Evolutionary conservation across 2,113 vertebrate species (phyloP), one percentile per base, ranked within the genome.

Genomic region (Xiphias gladius): DNA sequence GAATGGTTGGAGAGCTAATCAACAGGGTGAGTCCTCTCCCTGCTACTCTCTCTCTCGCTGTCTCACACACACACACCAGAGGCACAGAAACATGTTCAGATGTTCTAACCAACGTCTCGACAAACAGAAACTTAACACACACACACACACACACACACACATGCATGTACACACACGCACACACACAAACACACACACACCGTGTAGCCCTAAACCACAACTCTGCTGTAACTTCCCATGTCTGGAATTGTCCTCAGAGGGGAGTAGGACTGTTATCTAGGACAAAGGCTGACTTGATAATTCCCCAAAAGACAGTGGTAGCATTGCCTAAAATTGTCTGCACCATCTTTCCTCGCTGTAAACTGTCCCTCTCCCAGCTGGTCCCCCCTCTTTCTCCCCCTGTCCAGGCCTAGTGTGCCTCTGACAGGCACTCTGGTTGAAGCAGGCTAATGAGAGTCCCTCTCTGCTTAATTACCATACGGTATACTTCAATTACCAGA

Each of bases 1-100:
- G 98, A 69, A 98, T 99, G 97, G 98, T 99, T 50, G 98, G 97
- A 65, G 98, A 99, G 89, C 96, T 99, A 77, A 98, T 99, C 93
- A 98, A 98, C 91, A 94, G 97, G 95, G 98, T 99, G 95, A 88
- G 92, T 82, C 46, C 58, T 35, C 22, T 28, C 63, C 24, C 62
- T 48, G n/a, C 66, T 26, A 43, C 7, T 17, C 14, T 30, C 8
- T 65, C 39, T 65, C 62, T 63, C 30, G 46, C 64, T 20, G 48
- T 28, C 26, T 64, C 46, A 5, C 46, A 19, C 74, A 62, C 59
- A 77, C 55, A 73, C 46, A 84, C 24, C 22, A 54, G 52, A 84
- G 55, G 72, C 58, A 87, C 66, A 86, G 19, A 81, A 63, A 76
- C 11, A 65, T 30, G 58, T 37, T 73, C 52, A 76, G 64, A 75